phyloP scores from a whole-genome alignment of 2,888 invertebrate species.

The Odontothrips loti region DNA sequence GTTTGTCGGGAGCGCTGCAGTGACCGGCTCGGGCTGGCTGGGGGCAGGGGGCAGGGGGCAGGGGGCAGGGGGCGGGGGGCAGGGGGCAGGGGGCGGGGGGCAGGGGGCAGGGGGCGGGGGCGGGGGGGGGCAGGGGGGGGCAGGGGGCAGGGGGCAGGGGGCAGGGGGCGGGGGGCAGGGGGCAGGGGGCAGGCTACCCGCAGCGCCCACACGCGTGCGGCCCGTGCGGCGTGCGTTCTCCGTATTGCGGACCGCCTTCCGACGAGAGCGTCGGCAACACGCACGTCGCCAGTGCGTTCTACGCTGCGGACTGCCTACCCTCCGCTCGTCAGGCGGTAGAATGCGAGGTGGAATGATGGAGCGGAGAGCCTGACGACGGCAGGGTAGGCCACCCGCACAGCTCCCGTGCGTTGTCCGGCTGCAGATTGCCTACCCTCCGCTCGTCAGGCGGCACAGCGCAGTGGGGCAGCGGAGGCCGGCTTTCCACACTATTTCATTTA shows the following conservation, averaged over 20 bases:
- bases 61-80: not conserved
- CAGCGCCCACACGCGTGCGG: not conserved
- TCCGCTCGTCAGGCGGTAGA: not conserved
- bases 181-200: not conserved
- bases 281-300: not conserved
- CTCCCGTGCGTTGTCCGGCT: not conserved
- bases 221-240: not conserved
- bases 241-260: not conserved
- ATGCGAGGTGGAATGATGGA: not conserved
- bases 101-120: not conserved
- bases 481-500: too few relatives aligned
- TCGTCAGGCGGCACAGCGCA: not conserved
- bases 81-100: not conserved
- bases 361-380: not conserved
- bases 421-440: not conserved
- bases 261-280: not conserved
- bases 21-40: not conserved
- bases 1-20: not conserved
- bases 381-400: not conserved
- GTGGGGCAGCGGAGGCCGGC: not conserved
- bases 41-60: not conserved
- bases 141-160: too few relatives aligned
- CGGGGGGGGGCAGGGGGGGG: not conserved
- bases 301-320: not conserved
- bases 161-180: not conserved